Base-by-base conservation (phyloP, 2,888 invertebrate genomes). In the Macropis europaea region DNA sequence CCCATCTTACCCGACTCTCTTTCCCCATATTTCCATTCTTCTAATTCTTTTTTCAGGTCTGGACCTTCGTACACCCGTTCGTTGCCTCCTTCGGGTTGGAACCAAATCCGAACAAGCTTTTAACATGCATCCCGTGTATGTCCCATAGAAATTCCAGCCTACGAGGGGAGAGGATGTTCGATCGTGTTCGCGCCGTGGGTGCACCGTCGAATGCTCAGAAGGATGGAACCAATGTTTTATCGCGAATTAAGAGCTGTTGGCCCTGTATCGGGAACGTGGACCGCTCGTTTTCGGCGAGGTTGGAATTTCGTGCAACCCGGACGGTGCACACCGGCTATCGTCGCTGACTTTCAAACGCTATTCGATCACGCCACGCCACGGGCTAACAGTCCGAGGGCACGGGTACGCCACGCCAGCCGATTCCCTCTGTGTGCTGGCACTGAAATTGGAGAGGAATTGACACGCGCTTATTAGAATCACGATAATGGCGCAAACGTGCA, bases 151-250 rank as follows among this genome's bases (percentile, higher is more conserved):
- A 73, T 64, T 68, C 40, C 63, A 32, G 5, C 30, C 34, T 9
- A 32, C 24, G 30, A 22, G 34, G 13, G 32, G 73, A 63, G 69
- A 70, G 68, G 76, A 79, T 69, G 36, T 80, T 73, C 64, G 70
- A 36, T 60, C 80, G 74, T 86, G 86, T 85, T 85, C 74, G 82
- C 84, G 76, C 85, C 61, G 76, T 84, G 80, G 84, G 82, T 76
- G 66, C 60, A 52, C 79, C 56, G 47, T 52, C 64, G 71, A 54
- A 57, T 52, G 52, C 70, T 76, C 77, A 77, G 79, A 84, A 82
- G 75, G 75, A 52, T 60, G 67, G 61, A 83, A 86, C 82, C 77
- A 82, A 85, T 86, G 82, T 87, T 86, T 83, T 83, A 84, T 85
- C 85, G 75, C 86, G 81, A 84, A 87, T 87, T 85, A 86, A 84